phyloP scores from a whole-genome alignment of 2,797 vertebrate species.

The Siniperca obscura region DNA sequence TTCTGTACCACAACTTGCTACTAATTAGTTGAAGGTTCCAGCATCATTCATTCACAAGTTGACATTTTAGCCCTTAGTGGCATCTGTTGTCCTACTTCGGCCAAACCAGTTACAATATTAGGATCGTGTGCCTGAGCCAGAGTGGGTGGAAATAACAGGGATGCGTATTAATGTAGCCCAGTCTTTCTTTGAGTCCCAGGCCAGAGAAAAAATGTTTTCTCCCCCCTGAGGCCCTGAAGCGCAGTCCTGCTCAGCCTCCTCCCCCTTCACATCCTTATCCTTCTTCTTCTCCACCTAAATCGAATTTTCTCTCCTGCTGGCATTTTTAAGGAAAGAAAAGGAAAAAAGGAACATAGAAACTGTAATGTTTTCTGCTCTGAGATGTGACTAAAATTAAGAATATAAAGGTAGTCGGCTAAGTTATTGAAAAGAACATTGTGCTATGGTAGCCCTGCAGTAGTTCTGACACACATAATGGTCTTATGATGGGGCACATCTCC shows the following conservation, averaged over 20 bases:
- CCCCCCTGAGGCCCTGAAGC: slow-evolving; percentile 74
- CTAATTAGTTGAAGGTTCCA: slow-evolving; percentile 49
- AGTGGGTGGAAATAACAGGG: slow-evolving; percentile 63
- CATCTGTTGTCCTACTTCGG: slow-evolving; percentile 78
- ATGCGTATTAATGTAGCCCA: slow-evolving; percentile 65
- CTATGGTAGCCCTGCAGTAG: slow-evolving; percentile 23
- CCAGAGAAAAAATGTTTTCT: slow-evolving; percentile 80
- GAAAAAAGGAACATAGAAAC: not conserved
- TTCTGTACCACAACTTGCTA: slow-evolving; percentile 6
- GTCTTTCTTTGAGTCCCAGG: slow-evolving; percentile 72
- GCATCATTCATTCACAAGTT: slow-evolving; percentile 46
- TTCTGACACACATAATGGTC: slow-evolving; percentile 46
- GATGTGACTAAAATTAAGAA: slow-evolving; percentile 46
- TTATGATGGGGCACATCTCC: slow-evolving; percentile 45
- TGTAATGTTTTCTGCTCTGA: slow-evolving; percentile 32
- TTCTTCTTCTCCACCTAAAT: slow-evolving; percentile 62
- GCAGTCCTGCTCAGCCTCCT: slow-evolving; percentile 53
- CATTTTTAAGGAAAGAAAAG: slow-evolving; percentile 49
- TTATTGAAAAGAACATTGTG: slow-evolving; percentile 32
- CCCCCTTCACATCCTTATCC: slow-evolving; percentile 44
- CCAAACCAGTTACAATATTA: slow-evolving; percentile 61
- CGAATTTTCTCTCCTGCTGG: slow-evolving; percentile 51
- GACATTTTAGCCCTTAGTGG: slow-evolving; percentile 62
- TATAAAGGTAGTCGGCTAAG: slow-evolving; percentile 23
- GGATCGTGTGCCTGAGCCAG: slow-evolving; percentile 58